These are phyloP conservation scores for zebrafish (Danio rerio) DNA, from an alignment of 2,113 vertebrate species.

Conservation along the genomic window GRCz12tu NC_133182.1:34158001-34158500, in stretches of 20 bases:
- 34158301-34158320: conserved; percentile 89
- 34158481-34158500: conserved; percentile 96
- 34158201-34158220: conserved; percentile 89
- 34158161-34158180: conserved; percentile 49
- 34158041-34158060: conserved; percentile 40
- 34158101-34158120: conserved; percentile 29
- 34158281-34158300: conserved; percentile 96
- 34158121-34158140: conserved; percentile 55
- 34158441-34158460: conserved; percentile 71
- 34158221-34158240: conserved; percentile 88
- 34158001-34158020: conserved; percentile 99
- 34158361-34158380: conserved; percentile 97
- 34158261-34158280: conserved; percentile 87
- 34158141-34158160: conserved; percentile 55
- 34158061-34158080: conserved; percentile 37
- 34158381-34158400: conserved; percentile 95
- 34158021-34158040: conserved; percentile 72
- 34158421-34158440: conserved; percentile 86
- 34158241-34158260: conserved; percentile 78
- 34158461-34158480: conserved; percentile 75
- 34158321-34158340: conserved; percentile 73
- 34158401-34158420: conserved; percentile 86
- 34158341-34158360: conserved; percentile 96
- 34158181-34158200: conserved; percentile 87
- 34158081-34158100: neutral